A percentile compares a stretch with the other conserved stretches of the same genome.
These are phyloP conservation scores for Zootermopsis nevadensis DNA, from an alignment of 2,888 invertebrate genomes.

Conservation along the genomic window DNA sequence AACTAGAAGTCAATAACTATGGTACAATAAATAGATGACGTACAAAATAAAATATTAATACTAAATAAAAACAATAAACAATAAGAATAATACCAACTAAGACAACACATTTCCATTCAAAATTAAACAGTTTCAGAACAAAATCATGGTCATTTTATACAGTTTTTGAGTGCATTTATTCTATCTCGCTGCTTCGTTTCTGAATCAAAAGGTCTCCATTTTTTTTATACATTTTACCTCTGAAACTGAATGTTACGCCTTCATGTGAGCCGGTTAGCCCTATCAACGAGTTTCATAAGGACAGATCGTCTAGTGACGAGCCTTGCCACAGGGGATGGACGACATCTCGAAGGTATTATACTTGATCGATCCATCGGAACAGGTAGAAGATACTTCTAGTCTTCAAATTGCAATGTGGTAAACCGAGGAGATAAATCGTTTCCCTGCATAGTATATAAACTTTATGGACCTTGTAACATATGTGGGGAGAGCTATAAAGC, in stretches of 20 bases:
- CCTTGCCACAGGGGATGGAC: neutral
- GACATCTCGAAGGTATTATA: neutral
- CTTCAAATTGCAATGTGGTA: neutral
- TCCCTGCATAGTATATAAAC: too few species aligned
- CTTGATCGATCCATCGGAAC: conserved; percentile 4
- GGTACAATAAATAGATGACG: too few species aligned
- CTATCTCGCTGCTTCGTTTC: neutral
- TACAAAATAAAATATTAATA: too few species aligned
- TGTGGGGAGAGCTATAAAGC: too few species aligned
- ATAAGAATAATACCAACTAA: too few species aligned
- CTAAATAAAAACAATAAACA: too few species aligned
- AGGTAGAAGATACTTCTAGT: neutral
- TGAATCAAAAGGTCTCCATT: neutral
- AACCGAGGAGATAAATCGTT: neutral
- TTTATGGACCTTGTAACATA: too few species aligned
- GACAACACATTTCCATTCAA: neutral
- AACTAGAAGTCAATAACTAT: too few species aligned
- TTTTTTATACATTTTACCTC: neutral
- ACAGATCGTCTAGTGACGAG: neutral
- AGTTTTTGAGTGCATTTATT: neutral
- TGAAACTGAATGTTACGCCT: neutral
- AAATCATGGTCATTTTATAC: neutral
- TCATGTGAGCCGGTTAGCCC: neutral
- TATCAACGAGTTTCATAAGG: neutral
- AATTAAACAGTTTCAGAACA: neutral